Conservation (phyloP, 2,113 vertebrate genomes). For the Ammodytes dubius region DNA sequence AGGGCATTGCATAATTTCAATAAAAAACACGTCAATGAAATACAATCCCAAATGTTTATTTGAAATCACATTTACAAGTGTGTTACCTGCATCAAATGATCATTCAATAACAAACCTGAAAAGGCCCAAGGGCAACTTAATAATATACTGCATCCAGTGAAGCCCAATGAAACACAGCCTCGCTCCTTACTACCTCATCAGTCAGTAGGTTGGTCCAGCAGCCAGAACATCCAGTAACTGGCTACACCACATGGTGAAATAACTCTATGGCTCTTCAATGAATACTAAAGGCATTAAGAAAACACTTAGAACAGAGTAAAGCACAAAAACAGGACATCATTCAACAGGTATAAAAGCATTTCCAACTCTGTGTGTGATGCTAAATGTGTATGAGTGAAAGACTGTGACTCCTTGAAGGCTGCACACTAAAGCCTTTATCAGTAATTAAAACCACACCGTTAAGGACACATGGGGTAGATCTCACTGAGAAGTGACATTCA, state of each 20-base stretch:
- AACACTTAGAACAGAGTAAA: slow-evolving; percentile 41
- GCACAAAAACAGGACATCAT: slow-evolving; percentile 20
- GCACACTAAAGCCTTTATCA: not conserved
- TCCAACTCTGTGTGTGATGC: slow-evolving; percentile 8
- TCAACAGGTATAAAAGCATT: not conserved
- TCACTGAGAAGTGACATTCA: not conserved
- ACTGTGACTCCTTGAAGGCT: not conserved
- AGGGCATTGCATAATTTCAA: too few species aligned
- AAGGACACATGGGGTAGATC: too few species aligned
- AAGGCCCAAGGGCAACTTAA: slow-evolving; percentile 36
- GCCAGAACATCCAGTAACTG: slow-evolving; percentile 20
- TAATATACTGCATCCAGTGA: slow-evolving; percentile 22
- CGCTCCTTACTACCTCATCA: slow-evolving; percentile 6
- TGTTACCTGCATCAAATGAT: slow-evolving; percentile 29
- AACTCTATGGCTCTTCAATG: slow-evolving; percentile 30
- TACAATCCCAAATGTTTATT: slow-evolving; percentile 82
- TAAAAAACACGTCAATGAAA: slow-evolving; percentile 28
- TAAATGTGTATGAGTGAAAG: not conserved
- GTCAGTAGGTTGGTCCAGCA: slow-evolving; percentile 8
- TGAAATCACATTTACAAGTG: slow-evolving; percentile 80
- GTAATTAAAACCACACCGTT: too few species aligned
- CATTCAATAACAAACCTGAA: slow-evolving; percentile 52
- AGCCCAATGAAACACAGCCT: slow-evolving; percentile 12
- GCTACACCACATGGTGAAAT: not conserved
- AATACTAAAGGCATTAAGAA: slow-evolving; percentile 22